phyloP scores from a whole-genome alignment of 1,140 invertebrate species.

The Anoplophora glabripennis region DNA sequence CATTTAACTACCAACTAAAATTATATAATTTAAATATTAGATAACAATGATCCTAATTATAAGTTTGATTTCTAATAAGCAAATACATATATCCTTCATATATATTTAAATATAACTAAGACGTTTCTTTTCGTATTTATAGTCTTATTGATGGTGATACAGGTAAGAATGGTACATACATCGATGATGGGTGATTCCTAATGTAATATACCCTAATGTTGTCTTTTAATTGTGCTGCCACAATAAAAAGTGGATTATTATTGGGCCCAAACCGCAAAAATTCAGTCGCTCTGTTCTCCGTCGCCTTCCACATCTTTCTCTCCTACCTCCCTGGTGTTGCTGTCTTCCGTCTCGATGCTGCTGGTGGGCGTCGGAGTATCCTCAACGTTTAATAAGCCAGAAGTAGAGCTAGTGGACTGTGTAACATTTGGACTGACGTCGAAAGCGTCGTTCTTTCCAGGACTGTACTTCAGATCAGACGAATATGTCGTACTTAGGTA shows the following conservation, averaged over 20 bases:
- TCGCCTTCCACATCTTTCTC: conserved; percentile 59
- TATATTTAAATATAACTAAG: conserved; percentile 6
- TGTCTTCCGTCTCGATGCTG: conserved; percentile 60
- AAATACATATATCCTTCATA: conserved; percentile 29
- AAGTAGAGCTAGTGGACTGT: conserved; percentile 26
- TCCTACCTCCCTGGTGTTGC: conserved; percentile 54
- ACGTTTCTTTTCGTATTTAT: conserved; percentile 1
- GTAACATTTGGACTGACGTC: conserved; percentile 30
- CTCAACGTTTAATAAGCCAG: conserved; percentile 40
- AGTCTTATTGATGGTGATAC: conserved; percentile 9
- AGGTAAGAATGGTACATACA: conserved; percentile 26
- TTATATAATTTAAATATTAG: conserved; percentile 46
- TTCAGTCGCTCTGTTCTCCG: conserved; percentile 58
- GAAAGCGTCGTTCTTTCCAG: conserved; percentile 28
- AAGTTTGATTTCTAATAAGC: conserved; percentile 49
- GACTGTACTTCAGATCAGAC: conserved; percentile 38
- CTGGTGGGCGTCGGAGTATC: conserved; percentile 60
- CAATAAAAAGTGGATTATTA: conserved; percentile 29
- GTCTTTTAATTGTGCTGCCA: conserved; percentile 42
- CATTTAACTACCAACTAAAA: conserved; percentile 43
- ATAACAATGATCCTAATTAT: conserved; percentile 48
- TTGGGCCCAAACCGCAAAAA: conserved; percentile 35
- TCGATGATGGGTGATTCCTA: conserved; percentile 20
- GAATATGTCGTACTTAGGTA: conserved; percentile 36
- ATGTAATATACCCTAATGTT: conserved; percentile 28